Evolutionary conservation across 1,140 invertebrate genomes (phyloP).

Genomic region (Aethina tumida): DNA sequence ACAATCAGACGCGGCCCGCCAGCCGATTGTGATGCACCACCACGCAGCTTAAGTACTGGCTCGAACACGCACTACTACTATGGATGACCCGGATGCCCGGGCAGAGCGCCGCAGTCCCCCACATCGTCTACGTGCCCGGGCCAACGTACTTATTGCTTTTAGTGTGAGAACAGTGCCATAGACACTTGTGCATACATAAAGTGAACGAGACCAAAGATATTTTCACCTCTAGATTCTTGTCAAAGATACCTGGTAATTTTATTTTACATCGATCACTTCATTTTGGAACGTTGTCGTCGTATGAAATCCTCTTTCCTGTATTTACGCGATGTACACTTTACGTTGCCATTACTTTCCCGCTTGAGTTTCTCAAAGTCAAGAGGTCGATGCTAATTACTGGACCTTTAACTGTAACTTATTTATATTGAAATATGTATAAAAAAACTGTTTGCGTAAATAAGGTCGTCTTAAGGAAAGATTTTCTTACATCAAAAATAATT

Average conservation of each 20-base stretch:
- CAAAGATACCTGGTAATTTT: slow-evolving; percentile 1
- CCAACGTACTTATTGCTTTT: slow-evolving; percentile 34
- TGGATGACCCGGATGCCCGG: slow-evolving; percentile 33
- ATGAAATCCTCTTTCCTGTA: not conserved
- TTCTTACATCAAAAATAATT: no score
- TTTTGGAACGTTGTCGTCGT: not conserved
- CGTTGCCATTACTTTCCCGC: not conserved
- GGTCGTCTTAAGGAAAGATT: no score
- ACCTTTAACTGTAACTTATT: not conserved
- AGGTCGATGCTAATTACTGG: not conserved
- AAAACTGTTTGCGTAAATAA: no score
- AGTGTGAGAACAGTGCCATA: slow-evolving; percentile 13
- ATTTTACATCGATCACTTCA: not conserved
- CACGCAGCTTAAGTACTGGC: slow-evolving; percentile 20
- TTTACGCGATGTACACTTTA: not conserved
- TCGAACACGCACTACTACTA: slow-evolving; percentile 30
- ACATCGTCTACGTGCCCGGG: slow-evolving; percentile 28
- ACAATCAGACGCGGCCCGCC: slow-evolving; percentile 19
- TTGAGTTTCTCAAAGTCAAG: not conserved
- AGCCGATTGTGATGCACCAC: slow-evolving; percentile 13
- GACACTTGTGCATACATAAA: slow-evolving; percentile 1
- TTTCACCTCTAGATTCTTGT: slow-evolving; percentile 14
- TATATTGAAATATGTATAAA: slow-evolving; percentile 4
- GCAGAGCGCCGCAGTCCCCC: slow-evolving; percentile 20
- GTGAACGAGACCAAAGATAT: slow-evolving; percentile 21